Conservation (phyloP, 2,888 invertebrate species). For the Melipona beecheii region DNA sequence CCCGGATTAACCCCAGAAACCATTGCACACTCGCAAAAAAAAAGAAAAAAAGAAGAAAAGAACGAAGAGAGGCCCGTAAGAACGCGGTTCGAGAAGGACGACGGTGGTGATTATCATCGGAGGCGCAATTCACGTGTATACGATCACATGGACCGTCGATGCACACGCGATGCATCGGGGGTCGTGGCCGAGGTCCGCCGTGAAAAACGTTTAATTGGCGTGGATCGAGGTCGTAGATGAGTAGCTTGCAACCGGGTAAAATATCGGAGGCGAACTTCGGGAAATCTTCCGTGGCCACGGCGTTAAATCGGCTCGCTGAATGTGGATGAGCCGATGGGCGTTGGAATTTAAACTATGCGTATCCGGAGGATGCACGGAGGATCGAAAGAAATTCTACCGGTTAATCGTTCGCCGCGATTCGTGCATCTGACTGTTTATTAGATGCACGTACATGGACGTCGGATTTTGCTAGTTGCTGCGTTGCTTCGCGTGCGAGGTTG, state of each 20-base stretch:
- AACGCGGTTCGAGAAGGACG: background rate
- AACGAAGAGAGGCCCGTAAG: slow-evolving; percentile 7
- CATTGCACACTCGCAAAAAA: background rate
- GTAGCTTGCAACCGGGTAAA: slow-evolving; percentile 65
- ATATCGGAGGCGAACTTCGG: slow-evolving; percentile 65
- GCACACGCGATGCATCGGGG: slow-evolving; percentile 36
- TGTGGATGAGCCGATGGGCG: slow-evolving; percentile 42
- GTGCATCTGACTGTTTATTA: slow-evolving; percentile 61
- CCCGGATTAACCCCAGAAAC: slow-evolving; percentile 12
- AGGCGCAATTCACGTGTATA: slow-evolving; percentile 66
- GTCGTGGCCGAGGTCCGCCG: slow-evolving; percentile 21
- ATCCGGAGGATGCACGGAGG: slow-evolving; percentile 63
- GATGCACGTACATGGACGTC: slow-evolving; percentile 46
- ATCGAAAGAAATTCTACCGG: slow-evolving; percentile 60
- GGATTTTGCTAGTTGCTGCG: background rate
- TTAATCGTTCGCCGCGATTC: slow-evolving; percentile 54
- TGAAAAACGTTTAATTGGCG: slow-evolving; percentile 64
- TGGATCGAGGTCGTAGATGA: slow-evolving; percentile 63
- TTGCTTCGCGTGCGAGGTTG: slow-evolving; percentile 28
- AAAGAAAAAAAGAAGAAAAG: background rate
- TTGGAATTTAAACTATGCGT: slow-evolving; percentile 61
- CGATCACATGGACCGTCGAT: slow-evolving; percentile 38
- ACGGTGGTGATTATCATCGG: slow-evolving; percentile 62
- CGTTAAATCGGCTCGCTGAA: slow-evolving; percentile 63
- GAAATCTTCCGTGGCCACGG: slow-evolving; percentile 59